A percentile compares a stretch with the other conserved stretches of the same genome.
phyloP scores from a whole-genome alignment of 2,888 invertebrate genomes.

The Siphlonurus alternatus region DNA sequence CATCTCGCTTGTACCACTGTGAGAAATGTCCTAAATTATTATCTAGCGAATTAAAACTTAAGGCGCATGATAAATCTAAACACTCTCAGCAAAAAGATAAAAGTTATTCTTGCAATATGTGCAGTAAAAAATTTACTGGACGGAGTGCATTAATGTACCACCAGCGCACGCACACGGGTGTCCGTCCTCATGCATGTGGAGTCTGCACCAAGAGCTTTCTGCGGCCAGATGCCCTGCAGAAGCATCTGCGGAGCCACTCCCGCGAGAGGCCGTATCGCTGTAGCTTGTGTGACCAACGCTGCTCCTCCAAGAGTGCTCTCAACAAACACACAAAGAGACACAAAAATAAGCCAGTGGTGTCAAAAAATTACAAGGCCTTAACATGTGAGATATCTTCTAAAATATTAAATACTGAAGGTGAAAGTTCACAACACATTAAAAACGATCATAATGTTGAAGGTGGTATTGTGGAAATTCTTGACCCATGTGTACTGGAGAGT shows the following conservation, averaged over 20 bases:
- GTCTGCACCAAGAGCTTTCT: constrained; percentile 16
- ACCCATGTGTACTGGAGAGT: too few species aligned
- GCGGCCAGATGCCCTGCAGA: constrained; percentile 15
- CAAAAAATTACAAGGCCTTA: too few species aligned
- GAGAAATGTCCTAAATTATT: constrained; percentile 10
- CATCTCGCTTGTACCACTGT: constrained; percentile 7
- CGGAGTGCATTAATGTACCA: constrained; percentile 12
- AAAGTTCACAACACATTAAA: too few species aligned
- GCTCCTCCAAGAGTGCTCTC: constrained; percentile 14
- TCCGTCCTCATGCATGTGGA: constrained; percentile 16
- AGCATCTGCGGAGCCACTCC: constrained; percentile 15
- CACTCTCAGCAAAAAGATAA: constrained; percentile 7
- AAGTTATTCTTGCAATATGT: constrained; percentile 10
- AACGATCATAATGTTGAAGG: too few species aligned
- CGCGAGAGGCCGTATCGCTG: constrained; percentile 15
- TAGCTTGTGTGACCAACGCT: constrained; percentile 15
- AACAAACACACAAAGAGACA: constrained; percentile 14
- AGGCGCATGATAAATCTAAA: constrained; percentile 6
- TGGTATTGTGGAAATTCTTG: too few species aligned
- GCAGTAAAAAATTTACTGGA: constrained; percentile 13
- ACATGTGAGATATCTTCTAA: too few species aligned
- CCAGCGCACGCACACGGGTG: constrained; percentile 15
- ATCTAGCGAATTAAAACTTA: constrained; percentile 9
- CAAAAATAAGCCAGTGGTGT: too few species aligned
- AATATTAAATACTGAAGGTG: too few species aligned